Percentiles rank a stretch among this genome's conserved stretches.
phyloP scores from a whole-genome alignment of 2,888 invertebrate genomes.

The Drosophila fulvimacula region DNA sequence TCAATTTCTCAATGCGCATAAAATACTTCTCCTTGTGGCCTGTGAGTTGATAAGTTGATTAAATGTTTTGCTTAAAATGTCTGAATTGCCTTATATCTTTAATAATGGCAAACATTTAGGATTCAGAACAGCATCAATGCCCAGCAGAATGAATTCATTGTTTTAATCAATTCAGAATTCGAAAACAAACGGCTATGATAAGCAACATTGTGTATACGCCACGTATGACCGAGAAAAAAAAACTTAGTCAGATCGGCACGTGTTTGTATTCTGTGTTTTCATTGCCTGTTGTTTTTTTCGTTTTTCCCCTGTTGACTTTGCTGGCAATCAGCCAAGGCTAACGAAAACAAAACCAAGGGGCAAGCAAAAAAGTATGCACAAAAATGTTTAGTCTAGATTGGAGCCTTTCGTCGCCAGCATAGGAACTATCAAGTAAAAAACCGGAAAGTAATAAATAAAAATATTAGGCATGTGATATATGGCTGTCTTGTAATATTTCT shows the following conservation, averaged over 20 bases:
- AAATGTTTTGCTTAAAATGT: not conserved
- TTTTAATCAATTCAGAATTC: constrained; percentile 1
- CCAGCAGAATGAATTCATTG: not conserved
- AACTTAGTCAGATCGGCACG: constrained; percentile 13
- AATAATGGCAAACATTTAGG: not conserved
- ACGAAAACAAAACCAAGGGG: constrained; percentile 24
- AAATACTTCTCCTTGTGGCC: not conserved
- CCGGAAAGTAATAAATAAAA: constrained; percentile 21
- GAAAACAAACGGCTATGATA: not conserved
- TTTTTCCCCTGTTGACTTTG: constrained; percentile 21
- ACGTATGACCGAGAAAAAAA: constrained; percentile 15
- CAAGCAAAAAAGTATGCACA: constrained; percentile 15
- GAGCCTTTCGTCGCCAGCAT: constrained; percentile 12
- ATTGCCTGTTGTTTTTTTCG: constrained; percentile 22
- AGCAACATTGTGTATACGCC: constrained; percentile 56
- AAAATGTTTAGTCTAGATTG: constrained; percentile 20
- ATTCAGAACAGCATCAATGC: not conserved
- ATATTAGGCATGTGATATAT: constrained; percentile 19
- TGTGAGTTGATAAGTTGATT: too few species aligned
- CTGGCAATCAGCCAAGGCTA: constrained; percentile 65
- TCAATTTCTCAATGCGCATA: not conserved
- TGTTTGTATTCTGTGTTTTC: constrained; percentile 41
- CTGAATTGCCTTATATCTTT: not conserved
- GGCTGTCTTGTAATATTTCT: not conserved
- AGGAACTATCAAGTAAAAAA: constrained; percentile 7